Evolutionary conservation across 2,888 invertebrate genomes (phyloP).

Genomic region (Pseudanteris insignis): DNA sequence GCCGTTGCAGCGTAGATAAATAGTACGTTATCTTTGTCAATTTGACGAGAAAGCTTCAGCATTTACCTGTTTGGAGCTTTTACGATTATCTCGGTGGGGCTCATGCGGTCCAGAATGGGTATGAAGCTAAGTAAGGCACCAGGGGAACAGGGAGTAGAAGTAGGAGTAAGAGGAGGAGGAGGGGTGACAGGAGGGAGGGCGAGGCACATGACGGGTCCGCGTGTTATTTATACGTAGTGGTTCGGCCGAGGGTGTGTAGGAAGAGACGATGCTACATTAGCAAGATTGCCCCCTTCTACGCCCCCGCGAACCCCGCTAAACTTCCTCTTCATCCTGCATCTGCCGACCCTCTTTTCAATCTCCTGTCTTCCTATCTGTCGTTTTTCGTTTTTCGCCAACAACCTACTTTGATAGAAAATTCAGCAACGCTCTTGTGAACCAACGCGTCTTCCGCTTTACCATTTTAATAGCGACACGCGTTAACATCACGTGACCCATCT

Average conservation of each 20-base stretch:
- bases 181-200: conserved; percentile 13
- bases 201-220: conserved; percentile 45
- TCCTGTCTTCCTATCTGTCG: conserved; percentile 40
- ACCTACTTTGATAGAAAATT: conserved; percentile 41
- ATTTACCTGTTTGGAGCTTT: conserved; percentile 54
- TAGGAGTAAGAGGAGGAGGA: conserved; percentile 44
- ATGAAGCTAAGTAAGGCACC: conserved; percentile 43
- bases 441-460: conserved; percentile 21
- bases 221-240: conserved; percentile 57
- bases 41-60: conserved; percentile 50
- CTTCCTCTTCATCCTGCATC: conserved; percentile 40
- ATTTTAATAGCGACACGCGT: conserved; percentile 20
- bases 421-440: conserved; percentile 25
- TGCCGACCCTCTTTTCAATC: conserved; percentile 44
- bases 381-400: conserved; percentile 38
- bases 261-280: conserved; percentile 59
- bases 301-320: conserved; percentile 28
- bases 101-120: conserved; percentile 44
- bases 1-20: conserved; percentile 18
- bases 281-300: conserved; percentile 57
- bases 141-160: too few relatives aligned
- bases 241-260: conserved; percentile 51
- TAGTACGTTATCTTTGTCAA: conserved; percentile 50
- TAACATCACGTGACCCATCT: conserved; percentile 8
- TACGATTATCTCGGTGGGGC: conserved; percentile 48